Base-by-base conservation (phyloP, 1,140 invertebrate genomes). In the Leptinotarsa defecta region DNA sequence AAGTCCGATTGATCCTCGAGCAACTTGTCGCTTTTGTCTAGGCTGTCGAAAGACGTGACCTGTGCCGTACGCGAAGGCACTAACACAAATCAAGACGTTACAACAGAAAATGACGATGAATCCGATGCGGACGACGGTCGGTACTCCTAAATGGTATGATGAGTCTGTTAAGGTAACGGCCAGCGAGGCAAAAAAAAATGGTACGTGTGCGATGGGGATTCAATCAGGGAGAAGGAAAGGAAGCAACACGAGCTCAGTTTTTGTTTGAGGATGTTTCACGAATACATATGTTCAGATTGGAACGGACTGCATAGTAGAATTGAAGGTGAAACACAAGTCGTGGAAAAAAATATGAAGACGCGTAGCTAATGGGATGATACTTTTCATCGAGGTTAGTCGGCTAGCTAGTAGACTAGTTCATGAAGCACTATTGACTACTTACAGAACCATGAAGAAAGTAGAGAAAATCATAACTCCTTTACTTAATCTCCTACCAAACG, bases 11-110 rank as follows among this genome's bases (percentile, higher is more conserved):
- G 24, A 68, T 13, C 34, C 67, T 27, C 34, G 19, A 68, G 34
- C n/a, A 68, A 43, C 24, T 34, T 68, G 67, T 48, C 67, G n/a
- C 67, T 68, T 68, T 19, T 68, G n/a, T 68, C 24, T 27, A 43
- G 34, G 24, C 24, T 68, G 43, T 68, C 43, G 67, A 57, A 57
- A 57, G 52, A 57, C 64, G 64, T 67, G 64, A 67, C 64, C 64
- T 34, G 67, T 68, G 67, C 67, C 2, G 24, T 68, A 68, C 43
- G n/a, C n/a, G 43, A 48, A 17, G 67, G 19, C 43, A 43, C 67
- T 68, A 43, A 19, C 64, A 67, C 64, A 67, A 67, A 24, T 67
- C 19, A 34, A 48, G 34, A 68, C 67, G 52, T 57, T 57, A 19
- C 52, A 57, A 57, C 52, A 57, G 52, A 57, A 57, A 57, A 57